Percentiles rank a stretch among this genome's conserved stretches.
These are phyloP conservation scores for Vultur gryphus DNA, from an alignment of 2,797 vertebrate genomes.

Conservation along the genomic window DNA sequence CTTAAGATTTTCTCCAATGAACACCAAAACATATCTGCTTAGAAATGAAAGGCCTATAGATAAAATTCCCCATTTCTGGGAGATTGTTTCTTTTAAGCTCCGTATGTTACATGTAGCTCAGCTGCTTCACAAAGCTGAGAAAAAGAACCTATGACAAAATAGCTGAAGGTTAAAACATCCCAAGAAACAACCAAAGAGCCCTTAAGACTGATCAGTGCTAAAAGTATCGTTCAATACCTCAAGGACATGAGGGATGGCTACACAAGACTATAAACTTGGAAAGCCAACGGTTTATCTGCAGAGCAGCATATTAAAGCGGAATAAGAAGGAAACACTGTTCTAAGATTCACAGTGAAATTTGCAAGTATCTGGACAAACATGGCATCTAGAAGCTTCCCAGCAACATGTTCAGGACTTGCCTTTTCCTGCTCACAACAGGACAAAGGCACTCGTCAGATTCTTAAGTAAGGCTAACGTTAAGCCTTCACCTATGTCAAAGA, in stretches of 20 bases:
- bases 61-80: not conserved
- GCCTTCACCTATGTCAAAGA: not conserved
- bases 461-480: not conserved
- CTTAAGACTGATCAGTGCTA: not conserved
- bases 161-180: not conserved
- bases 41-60: not conserved
- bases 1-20: not conserved
- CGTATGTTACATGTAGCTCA: not conserved
- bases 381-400: not conserved
- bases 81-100: not conserved
- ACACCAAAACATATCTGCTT: not conserved
- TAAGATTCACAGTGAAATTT: not conserved
- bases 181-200: not conserved
- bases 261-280: fast-evolving
- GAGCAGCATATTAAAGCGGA: not conserved
- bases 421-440: not conserved
- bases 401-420: not conserved
- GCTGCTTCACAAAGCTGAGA: not conserved
- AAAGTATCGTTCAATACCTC: not conserved
- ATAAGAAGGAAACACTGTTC: not conserved
- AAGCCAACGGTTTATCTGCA: not conserved
- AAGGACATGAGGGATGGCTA: not conserved
- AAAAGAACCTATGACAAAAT: not conserved
- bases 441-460: not conserved
- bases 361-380: not conserved